A percentile compares a stretch with the other conserved stretches of the same genome.
Conservation (phyloP, 2,888 invertebrate species). For the Steromphala cineraria region DNA sequence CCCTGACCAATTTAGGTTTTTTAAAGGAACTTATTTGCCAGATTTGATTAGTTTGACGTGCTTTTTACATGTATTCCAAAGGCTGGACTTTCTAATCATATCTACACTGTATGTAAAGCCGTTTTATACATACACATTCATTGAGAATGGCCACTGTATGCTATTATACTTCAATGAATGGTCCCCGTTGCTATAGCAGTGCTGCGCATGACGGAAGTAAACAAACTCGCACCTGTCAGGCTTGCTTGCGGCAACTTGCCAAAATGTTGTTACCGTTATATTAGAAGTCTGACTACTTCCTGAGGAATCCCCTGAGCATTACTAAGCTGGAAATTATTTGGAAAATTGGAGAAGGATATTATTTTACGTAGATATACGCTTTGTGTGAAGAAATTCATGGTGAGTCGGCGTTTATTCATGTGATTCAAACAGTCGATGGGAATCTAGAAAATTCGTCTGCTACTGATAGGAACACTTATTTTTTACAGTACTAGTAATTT, state of each 20-base stretch:
- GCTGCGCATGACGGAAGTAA: not conserved
- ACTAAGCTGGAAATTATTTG: not conserved
- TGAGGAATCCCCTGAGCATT: not conserved
- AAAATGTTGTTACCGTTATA: not conserved
- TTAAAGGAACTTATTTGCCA: no score
- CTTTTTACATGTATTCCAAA: no score
- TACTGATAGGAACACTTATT: no score
- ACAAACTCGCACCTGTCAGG: not conserved
- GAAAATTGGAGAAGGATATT: not conserved
- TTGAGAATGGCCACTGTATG: no score
- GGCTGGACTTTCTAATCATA: no score
- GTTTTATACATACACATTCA: no score
- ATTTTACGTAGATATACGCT: not conserved
- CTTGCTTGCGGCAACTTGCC: not conserved
- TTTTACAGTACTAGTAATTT: no score
- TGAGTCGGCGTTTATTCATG: not conserved
- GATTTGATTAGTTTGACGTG: no score
- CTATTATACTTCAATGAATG: not conserved
- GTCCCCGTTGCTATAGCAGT: not conserved
- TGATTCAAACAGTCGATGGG: not conserved
- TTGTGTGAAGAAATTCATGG: not conserved
- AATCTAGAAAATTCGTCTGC: not conserved
- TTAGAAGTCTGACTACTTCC: not conserved
- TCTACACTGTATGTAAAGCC: no score
- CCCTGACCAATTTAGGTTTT: no score